A percentile compares a stretch with the other conserved stretches of the same genome.
Conservation (phyloP, 2,888 invertebrate genomes). For the Apamea anceps region DNA sequence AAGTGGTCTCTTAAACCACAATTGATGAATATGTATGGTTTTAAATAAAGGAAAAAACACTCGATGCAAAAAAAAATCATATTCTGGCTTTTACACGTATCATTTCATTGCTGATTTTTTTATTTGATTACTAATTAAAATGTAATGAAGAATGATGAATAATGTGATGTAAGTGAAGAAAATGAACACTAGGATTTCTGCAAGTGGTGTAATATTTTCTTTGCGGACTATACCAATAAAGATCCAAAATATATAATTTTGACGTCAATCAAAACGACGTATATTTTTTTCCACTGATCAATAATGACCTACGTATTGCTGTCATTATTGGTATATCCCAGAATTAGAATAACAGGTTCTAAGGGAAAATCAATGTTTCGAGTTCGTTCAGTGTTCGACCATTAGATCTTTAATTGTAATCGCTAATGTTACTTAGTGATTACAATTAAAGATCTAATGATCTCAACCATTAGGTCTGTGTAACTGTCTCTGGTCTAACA, state of each 20-base stretch:
- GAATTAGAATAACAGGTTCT: slow-evolving; percentile 15
- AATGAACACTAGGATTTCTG: neutral
- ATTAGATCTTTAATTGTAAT: no score
- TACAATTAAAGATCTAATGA: slow-evolving; percentile 25
- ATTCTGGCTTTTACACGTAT: neutral
- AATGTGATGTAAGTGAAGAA: neutral
- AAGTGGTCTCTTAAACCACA: neutral
- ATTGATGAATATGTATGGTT: neutral
- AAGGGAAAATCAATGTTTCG: neutral
- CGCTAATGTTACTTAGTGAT: no score
- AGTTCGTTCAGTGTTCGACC: no score
- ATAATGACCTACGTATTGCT: neutral
- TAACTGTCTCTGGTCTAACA: neutral
- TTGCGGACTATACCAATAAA: neutral
- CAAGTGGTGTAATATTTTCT: neutral
- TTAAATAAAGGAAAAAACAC: neutral
- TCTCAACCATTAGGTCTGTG: neutral
- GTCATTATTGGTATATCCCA: neutral
- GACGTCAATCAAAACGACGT: neutral
- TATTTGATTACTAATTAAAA: neutral
- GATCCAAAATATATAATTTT: neutral
- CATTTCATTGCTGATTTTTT: neutral
- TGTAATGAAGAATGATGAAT: neutral
- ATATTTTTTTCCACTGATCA: slow-evolving; percentile 1
- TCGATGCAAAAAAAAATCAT: neutral